Base-by-base conservation (phyloP, 2,888 invertebrate genomes). In the Hermodice carunculata region DNA sequence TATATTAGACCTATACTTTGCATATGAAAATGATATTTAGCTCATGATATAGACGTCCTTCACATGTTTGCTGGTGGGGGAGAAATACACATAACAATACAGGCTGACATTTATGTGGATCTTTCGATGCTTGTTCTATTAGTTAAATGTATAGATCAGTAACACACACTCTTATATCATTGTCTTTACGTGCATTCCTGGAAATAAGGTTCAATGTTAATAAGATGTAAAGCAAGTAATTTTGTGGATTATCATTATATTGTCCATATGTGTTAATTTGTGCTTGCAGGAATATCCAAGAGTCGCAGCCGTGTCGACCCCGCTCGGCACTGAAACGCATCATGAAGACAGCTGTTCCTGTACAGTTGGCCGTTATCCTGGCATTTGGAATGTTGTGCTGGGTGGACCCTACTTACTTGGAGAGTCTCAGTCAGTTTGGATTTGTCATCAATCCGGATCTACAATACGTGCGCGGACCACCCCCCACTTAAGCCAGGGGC, bases 381-480 rank as follows among this genome's bases (percentile, higher is more conserved):
- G 86, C 93, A 40, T 89, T 93, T 54, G 90, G 92, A 69, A 89
- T 92, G 59, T 92, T 92, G 17, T 93, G 91, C 86, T 88, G 93
- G 42, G 88, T 92, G 24, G 92, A 93, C 76, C 90, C 92, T n/a
- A n/a, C n/a, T n/a, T n/a, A n/a, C n/a, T n/a, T n/a, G 3, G 46
- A 56, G 14, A 28, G 14, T n/a, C n/a, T 93, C 78, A 92, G 93
- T 87, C 92, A 92, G 61, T 46, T 61, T 8, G 91, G 91, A 57
- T 89, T 92, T 77, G 91, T 92, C 0, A 86, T 94, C 43, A 91
- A 92, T n/a, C 93, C 94, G 4, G 93, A 93, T 79, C 88, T 94
- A 62, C 91, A 92, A 76, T 94, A 94, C 84, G 90, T 93, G n/a
- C 90, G 91, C 66, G 93, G 93, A 69, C 93, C 93, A 14, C 94